These are phyloP conservation scores for Ethmia dodecea DNA, from an alignment of 2,888 invertebrate species.

Conservation along the genomic window DNA sequence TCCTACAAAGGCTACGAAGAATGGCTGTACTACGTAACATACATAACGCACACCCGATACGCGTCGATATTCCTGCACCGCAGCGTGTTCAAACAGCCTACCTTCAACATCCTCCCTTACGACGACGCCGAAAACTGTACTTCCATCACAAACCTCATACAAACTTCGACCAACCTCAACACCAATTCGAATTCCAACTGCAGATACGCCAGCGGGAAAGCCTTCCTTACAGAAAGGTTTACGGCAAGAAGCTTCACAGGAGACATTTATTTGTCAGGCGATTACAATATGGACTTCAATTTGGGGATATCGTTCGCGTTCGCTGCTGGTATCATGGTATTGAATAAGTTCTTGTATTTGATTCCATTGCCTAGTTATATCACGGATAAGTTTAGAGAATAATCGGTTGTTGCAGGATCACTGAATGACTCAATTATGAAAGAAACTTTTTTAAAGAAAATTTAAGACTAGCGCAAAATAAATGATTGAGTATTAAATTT, in stretches of 20 bases:
- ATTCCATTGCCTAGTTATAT: slow-evolving; percentile 90
- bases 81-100: slow-evolving; percentile 80
- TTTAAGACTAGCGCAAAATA: too few species aligned
- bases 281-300: slow-evolving; percentile 85
- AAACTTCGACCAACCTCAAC: slow-evolving; percentile 68
- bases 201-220: slow-evolving; percentile 83
- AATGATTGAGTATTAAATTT: too few species aligned
- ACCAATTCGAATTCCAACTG: slow-evolving; percentile 78
- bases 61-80: slow-evolving; percentile 86
- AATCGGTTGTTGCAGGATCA: slow-evolving; percentile 14
- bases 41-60: slow-evolving; percentile 87
- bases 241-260: slow-evolving; percentile 73
- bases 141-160: slow-evolving; percentile 69
- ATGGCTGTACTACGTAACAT: slow-evolving; percentile 89
- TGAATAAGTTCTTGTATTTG: slow-evolving; percentile 91
- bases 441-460: too few species aligned
- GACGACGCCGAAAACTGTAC: slow-evolving; percentile 75
- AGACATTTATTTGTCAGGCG: slow-evolving; percentile 76
- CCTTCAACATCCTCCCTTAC: slow-evolving; percentile 74
- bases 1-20: slow-evolving; percentile 88
- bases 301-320: slow-evolving; percentile 90
- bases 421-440: too few species aligned
- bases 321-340: slow-evolving; percentile 86
- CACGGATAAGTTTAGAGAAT: slow-evolving; percentile 91
- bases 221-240: slow-evolving; percentile 85